Percentiles rank a stretch among this genome's conserved stretches.
Evolutionary conservation across 2,888 invertebrate genomes (phyloP).

Genomic region (Drosophila recens): DNA sequence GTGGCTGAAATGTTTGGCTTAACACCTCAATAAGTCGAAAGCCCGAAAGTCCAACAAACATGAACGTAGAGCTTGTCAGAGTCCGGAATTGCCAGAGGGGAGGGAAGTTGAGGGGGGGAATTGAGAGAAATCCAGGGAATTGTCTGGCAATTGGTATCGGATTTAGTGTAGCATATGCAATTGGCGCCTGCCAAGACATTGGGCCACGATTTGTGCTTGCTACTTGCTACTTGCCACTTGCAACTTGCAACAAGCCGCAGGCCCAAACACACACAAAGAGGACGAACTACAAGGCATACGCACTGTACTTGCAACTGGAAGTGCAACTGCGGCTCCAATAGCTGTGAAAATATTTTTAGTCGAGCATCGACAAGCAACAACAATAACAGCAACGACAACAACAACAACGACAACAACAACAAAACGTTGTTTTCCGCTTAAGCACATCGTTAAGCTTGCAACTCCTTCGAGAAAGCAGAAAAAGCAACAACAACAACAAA

Average conservation of each 20-base stretch:
- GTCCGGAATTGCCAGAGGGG: background rate
- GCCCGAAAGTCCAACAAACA: slow-evolving; percentile 20
- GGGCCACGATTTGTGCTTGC: slow-evolving; percentile 1
- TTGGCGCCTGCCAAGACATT: slow-evolving; percentile 24
- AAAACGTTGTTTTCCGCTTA: slow-evolving; percentile 77
- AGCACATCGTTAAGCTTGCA: slow-evolving; percentile 72
- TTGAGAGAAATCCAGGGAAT: background rate
- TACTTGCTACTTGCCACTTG: background rate
- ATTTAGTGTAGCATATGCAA: slow-evolving; percentile 28
- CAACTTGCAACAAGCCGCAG: slow-evolving; percentile 4
- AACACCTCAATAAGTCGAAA: slow-evolving; percentile 68
- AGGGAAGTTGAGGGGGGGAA: background rate
- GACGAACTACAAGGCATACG: slow-evolving; percentile 1
- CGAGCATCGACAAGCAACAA: slow-evolving; percentile 44
- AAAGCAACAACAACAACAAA: background rate
- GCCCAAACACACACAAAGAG: slow-evolving; percentile 1
- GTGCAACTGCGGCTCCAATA: slow-evolving; percentile 41
- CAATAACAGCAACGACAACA: slow-evolving; percentile 21
- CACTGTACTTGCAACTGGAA: slow-evolving; percentile 5
- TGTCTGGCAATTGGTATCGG: slow-evolving; percentile 14
- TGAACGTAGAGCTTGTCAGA: slow-evolving; percentile 21
- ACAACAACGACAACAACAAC: slow-evolving; percentile 41
- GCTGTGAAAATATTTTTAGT: slow-evolving; percentile 47
- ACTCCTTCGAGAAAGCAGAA: slow-evolving; percentile 5
- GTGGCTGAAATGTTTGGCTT: slow-evolving; percentile 52